Conservation (phyloP, 2,888 invertebrate genomes). For the Dryocosmus kuriphilus region DNA sequence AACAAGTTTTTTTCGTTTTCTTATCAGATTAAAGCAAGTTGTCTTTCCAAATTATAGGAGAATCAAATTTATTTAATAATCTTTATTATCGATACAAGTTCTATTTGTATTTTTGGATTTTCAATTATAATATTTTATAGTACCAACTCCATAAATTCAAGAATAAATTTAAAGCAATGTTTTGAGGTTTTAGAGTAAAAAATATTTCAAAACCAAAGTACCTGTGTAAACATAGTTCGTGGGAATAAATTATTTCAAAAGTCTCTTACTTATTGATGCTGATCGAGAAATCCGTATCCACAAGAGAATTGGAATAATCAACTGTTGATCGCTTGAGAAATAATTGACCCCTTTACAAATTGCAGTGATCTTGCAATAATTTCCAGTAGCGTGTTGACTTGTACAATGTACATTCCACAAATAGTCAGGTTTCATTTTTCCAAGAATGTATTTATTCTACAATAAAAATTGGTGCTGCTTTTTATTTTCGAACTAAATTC, state of each 20-base stretch:
- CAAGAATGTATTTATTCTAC: background rate
- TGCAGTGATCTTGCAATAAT: slow-evolving; percentile 13
- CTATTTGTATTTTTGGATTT: no score
- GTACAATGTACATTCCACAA: background rate
- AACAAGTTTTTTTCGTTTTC: background rate
- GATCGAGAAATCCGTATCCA: slow-evolving; percentile 22
- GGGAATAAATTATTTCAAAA: slow-evolving; percentile 23
- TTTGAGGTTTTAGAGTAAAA: background rate
- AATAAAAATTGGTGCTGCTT: background rate
- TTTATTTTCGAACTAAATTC: background rate
- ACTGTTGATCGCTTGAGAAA: slow-evolving; percentile 30
- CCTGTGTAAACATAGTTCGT: slow-evolving; percentile 9
- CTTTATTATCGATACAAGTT: no score
- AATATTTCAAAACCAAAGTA: background rate
- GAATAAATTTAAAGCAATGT: background rate
- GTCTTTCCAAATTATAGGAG: no score
- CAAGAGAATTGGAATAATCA: slow-evolving; percentile 27
- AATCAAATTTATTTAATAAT: no score
- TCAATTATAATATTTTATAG: no score
- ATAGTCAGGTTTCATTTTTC: background rate
- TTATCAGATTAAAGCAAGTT: no score
- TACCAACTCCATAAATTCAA: no score
- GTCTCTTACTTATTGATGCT: slow-evolving; percentile 15
- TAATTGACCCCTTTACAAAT: slow-evolving; percentile 38
- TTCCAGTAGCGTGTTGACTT: background rate